Conservation (phyloP, 2,888 invertebrate species). For the Tortricodes alternella region DNA sequence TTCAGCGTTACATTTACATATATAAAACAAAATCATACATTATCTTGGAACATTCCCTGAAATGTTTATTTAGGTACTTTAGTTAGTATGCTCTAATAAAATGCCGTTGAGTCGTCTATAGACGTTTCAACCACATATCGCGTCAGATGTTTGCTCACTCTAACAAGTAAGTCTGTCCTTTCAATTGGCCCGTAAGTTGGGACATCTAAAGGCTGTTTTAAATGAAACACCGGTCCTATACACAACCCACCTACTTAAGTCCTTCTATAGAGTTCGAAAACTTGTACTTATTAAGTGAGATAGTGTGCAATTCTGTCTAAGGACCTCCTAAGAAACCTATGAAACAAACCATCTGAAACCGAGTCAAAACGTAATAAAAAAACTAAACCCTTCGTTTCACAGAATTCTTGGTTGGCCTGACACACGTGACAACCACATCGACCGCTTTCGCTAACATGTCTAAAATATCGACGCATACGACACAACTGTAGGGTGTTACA, state of each 20-base stretch:
- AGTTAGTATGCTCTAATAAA: constrained; percentile 9
- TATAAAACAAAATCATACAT: constrained; percentile 54
- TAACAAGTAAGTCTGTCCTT: neutral
- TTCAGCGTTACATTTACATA: constrained; percentile 35
- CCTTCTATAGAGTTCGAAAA: constrained; percentile 8
- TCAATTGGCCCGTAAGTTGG: neutral
- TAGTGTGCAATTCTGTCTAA: constrained; percentile 27
- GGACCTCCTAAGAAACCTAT: constrained; percentile 11
- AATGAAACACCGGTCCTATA: constrained; percentile 5
- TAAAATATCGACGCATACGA: neutral
- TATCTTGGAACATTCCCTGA: constrained; percentile 29
- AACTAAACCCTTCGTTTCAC: constrained; percentile 19
- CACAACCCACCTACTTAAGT: constrained; percentile 13
- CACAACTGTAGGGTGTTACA: too few species aligned
- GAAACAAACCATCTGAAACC: constrained; percentile 10
- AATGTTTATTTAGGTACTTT: constrained; percentile 7
- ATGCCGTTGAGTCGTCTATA: neutral
- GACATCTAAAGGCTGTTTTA: neutral
- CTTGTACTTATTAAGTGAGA: constrained; percentile 22
- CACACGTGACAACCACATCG: constrained; percentile 4
- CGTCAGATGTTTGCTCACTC: neutral
- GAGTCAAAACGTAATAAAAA: constrained; percentile 20
- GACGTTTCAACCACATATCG: neutral
- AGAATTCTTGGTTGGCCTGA: constrained; percentile 7
- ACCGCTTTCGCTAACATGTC: neutral